A percentile compares a stretch with the other conserved stretches of the same genome.
Evolutionary conservation across 2,888 invertebrate genomes (phyloP).

Genomic region (Allolobophora icterica): DNA sequence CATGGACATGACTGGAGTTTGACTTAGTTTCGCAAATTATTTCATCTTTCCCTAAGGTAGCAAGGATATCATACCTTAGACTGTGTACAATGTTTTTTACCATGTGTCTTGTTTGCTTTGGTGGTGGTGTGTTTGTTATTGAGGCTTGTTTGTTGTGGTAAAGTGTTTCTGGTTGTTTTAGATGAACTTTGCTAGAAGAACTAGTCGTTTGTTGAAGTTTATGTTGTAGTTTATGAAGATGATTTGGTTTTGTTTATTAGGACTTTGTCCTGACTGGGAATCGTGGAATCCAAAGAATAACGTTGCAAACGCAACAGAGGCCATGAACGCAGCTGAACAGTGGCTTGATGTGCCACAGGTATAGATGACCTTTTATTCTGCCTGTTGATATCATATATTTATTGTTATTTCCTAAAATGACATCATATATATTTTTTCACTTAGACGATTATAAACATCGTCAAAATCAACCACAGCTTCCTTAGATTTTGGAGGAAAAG

Average conservation of each 20-base stretch:
- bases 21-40: neutral
- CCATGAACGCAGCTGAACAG: slow-evolving; percentile 87
- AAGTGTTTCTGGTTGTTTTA: neutral
- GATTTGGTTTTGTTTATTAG: slow-evolving; percentile 58
- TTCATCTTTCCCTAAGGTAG: neutral
- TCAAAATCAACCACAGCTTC: neutral
- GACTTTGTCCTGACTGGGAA: slow-evolving; percentile 87
- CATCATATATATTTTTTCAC: neutral
- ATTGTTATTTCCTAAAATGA: neutral
- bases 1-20: neutral
- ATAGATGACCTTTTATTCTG: slow-evolving; percentile 44
- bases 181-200: neutral
- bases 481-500: neutral
- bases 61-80: neutral
- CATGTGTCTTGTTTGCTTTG: neutral
- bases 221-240: neutral
- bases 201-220: neutral
- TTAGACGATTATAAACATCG: neutral
- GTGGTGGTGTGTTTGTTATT: neutral
- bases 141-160: neutral
- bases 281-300: slow-evolving; percentile 84
- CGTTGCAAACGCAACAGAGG: slow-evolving; percentile 85
- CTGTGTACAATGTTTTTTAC: neutral
- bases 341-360: slow-evolving; percentile 87
- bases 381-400: neutral